Evolutionary conservation across 2,888 invertebrate species (phyloP), one percentile per base, ranked within the genome.

Genomic region (Congeria kusceri): DNA sequence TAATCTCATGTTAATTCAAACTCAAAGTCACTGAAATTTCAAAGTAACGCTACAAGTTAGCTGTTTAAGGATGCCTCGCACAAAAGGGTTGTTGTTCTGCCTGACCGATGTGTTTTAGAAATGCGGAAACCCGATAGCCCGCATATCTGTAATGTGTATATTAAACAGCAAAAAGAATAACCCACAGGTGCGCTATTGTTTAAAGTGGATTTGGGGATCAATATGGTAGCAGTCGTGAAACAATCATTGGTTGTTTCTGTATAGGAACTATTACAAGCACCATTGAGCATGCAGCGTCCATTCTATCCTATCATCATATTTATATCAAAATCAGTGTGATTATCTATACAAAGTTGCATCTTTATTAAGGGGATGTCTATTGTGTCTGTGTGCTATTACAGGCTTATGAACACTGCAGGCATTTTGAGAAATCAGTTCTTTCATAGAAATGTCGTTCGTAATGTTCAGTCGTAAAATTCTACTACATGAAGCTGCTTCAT

Each of bases 171-270:
- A 23, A 23, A 20, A 58, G 46, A 53, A 20, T 11, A 13, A 25
- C 39, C 46, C 73, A 71, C 81, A 81, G 81, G 81, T 81, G 81
- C 65, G 44, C 77, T 58, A 74, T 81, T 81, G 81, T 81, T 78
- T 73, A 69, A 63, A 72, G 68, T 64, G 64, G 32, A 70, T 64
- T 57, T 25, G 20, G 32, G 47, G 64, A 62, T 63, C 70, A 63
- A 57, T 39, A 39, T 70, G 29, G 56, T 47, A 62, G 56, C 46
- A 56, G 56, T 44, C 56, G 53, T 65, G 39, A 65, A 53, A 53
- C 47, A 61, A 53, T 32, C 49, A 61, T 62, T 32, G 39, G 46
- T n/a, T 61, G 67, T 39, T 53, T 62, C 27, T 49, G 47, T 47
- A 23, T 18, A 13, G 25, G 20, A 56, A 56, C 75, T 69, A 75